These are phyloP conservation scores for Heterotilapia buettikoferi DNA, from an alignment of 2,113 vertebrate genomes.

Conservation along the genomic window DNA sequence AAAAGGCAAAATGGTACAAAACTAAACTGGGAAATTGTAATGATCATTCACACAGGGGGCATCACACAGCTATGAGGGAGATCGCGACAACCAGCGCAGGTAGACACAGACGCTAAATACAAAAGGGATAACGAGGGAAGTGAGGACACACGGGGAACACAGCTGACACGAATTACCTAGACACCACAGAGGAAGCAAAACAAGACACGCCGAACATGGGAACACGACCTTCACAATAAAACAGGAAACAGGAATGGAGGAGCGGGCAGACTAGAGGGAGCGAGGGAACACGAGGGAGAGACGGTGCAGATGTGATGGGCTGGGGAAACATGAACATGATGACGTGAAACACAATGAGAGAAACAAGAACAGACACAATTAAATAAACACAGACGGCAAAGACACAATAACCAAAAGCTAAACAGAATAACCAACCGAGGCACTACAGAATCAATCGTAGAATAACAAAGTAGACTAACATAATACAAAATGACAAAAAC, in stretches of 20 bases:
- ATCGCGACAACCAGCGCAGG: accelerated
- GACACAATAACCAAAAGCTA: background rate
- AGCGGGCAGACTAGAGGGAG: background rate
- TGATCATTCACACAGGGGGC: background rate
- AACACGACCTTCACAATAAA: background rate
- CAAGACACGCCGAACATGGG: background rate
- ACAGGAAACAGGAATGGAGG: background rate
- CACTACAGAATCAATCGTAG: background rate
- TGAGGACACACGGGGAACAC: background rate
- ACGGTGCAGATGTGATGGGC: background rate
- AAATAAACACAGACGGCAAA: background rate
- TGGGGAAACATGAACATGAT: background rate
- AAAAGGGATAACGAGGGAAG: background rate
- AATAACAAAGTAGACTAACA: background rate
- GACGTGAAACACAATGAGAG: background rate
- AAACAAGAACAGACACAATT: background rate
- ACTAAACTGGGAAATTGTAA: background rate
- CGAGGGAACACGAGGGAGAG: background rate
- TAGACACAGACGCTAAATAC: background rate
- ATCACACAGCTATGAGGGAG: background rate
- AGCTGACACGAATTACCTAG: background rate
- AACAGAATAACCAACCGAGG: background rate
- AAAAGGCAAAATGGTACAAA: background rate
- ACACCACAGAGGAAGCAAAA: background rate
- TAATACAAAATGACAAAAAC: background rate